These are phyloP conservation scores for Drepana arcuata DNA, from an alignment of 1,140 invertebrate species.

Conservation along the genomic window DNA sequence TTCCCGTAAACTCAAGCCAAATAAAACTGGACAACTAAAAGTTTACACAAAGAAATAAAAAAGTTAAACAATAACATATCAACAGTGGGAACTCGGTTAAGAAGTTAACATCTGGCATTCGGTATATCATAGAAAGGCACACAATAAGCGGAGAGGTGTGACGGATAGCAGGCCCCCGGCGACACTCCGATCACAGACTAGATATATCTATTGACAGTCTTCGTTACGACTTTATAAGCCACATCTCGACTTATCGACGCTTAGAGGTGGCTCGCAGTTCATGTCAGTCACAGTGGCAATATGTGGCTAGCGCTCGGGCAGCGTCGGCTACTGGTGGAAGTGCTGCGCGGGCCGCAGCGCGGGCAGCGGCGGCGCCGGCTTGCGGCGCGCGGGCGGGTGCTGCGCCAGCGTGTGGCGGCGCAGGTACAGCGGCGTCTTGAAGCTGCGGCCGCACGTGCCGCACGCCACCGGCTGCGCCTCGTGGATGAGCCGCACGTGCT, in stretches of 20 bases:
- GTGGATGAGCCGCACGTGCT: conserved; percentile 86
- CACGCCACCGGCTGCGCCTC: conserved; percentile 83
- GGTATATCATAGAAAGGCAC: conserved; percentile 66
- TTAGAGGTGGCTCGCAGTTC: conserved; percentile 29
- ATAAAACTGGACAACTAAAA: no score
- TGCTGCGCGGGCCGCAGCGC: conserved; percentile 35
- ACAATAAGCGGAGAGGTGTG: conserved; percentile 67
- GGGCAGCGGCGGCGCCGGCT: conserved; percentile 41
- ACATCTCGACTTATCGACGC: conserved; percentile 35
- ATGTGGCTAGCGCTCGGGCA: not conserved
- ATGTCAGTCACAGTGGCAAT: no score
- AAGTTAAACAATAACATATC: not conserved
- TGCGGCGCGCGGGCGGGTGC: conserved; percentile 40
- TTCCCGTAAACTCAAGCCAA: no score
- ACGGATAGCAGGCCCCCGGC: conserved; percentile 63
- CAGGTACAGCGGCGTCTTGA: conserved; percentile 85
- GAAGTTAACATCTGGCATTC: conserved; percentile 35
- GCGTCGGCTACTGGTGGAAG: conserved; percentile 24
- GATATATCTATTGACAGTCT: conserved; percentile 67
- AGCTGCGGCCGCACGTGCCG: conserved; percentile 81
- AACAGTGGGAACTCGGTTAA: conserved; percentile 32
- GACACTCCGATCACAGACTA: conserved; percentile 69
- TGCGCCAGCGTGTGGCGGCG: conserved; percentile 76
- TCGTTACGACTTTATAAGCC: conserved; percentile 51
- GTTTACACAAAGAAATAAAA: not conserved